A percentile compares a stretch with the other conserved stretches of the same genome.
Conservation (phyloP, 2,113 vertebrate species). For the Sterna hirundo region DNA sequence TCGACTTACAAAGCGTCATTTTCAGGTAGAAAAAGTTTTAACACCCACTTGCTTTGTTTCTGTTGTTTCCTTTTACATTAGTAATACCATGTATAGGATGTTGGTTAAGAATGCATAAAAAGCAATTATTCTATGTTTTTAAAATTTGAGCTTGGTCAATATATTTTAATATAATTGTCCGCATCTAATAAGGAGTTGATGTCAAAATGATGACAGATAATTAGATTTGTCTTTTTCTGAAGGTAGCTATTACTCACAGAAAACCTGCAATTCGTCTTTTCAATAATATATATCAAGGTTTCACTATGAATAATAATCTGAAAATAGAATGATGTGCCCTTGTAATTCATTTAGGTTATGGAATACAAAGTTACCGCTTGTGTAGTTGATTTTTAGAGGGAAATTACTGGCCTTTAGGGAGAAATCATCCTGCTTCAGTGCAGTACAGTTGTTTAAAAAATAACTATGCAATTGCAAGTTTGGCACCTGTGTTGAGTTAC, state of each 20-base stretch:
- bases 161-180: background rate
- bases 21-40: slow-evolving; percentile 84
- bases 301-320: background rate
- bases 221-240: background rate
- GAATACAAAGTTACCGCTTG: background rate
- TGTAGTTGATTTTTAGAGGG: background rate
- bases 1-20: slow-evolving; percentile 95
- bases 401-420: background rate
- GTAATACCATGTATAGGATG: background rate
- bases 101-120: background rate
- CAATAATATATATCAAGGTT: background rate
- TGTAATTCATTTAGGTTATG: background rate
- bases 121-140: background rate
- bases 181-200: background rate
- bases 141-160: background rate
- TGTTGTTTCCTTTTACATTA: background rate
- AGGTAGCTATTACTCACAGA: background rate
- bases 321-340: background rate
- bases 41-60: background rate
- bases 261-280: background rate
- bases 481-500: background rate
- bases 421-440: background rate
- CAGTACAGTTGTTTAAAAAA: background rate
- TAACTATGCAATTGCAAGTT: background rate
- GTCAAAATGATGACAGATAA: background rate